Base-by-base conservation (phyloP, 30 jellyfish, hydroid and myxozoan species). In the Clytia hemisphaerica region DNA sequence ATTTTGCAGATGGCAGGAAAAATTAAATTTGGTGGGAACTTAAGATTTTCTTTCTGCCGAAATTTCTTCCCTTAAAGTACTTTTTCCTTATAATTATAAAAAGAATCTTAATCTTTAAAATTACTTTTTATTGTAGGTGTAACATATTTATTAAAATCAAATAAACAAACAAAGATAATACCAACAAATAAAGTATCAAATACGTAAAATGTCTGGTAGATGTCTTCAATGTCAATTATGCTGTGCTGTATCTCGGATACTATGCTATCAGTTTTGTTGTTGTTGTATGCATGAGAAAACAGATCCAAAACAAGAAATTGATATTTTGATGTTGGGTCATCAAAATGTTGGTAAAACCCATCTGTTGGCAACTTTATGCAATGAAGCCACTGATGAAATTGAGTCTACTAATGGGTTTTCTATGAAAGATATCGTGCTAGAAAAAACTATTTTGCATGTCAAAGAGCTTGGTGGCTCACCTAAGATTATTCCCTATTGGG, bases 381-480 rank as follows among this genome's bases (percentile, higher is more conserved):
- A 45, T 15, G 81, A 69, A 50, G 27, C 73, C 10, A 45, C 75
- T 21, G 49, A 35, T 16, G 27, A 46, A 25, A 42, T 69, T 22
- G 16, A 10, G 24, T 75, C 81, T 22, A 69, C 81, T 10, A 50
- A 69, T 30, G 81, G 81, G 4, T 69, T 69, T 51, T 69, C 81
- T 44, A n/a, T 69, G 35, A 69, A 69, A 69, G 81, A 69, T 29
- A 16, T 69, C 16, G 30, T 75, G 25, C 36, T 69, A 21, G 37
- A 19, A 30, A 15, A 51, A 21, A 24, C 59, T 15, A 45, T 53
- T 6, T 29, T 69, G 73, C 81, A 69, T 35, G 58, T 49, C 21
- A 69, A 69, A 45, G 81, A 69, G 40, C 54, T 69, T 19, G 81
- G 81, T 45, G 81, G 81, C n/a, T 25, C 61, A 6, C 57, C 46